Evolutionary conservation across 1,140 invertebrate genomes (phyloP), one percentile per base, ranked within the genome.

Genomic region (Zaprionus davidi): DNA sequence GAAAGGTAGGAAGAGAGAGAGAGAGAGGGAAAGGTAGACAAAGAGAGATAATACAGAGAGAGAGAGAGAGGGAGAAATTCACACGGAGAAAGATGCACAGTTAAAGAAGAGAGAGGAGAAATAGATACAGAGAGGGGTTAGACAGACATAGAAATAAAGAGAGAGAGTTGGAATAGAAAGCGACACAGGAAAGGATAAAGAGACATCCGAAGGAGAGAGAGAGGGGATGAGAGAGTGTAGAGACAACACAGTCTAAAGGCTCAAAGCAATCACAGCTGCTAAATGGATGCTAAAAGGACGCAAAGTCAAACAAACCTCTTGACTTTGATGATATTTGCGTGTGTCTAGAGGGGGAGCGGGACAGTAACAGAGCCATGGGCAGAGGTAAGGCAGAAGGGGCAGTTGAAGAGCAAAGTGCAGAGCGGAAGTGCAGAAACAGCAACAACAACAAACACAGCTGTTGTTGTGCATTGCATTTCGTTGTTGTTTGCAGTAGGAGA

Each of bases 271-370:
- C 72, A 55, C 84, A 88, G 84, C 84, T 85, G 84, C 55, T n/a
- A 71, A 78, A 70, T 58, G 78, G 67, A 69, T 78, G 84, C 51
- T 22, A 68, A 78, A 70, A 62, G 78, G 67, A 71, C 75, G 64
- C 59, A 74, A 71, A 83, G 77, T 81, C 78, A 90, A 90, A 84
- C 85, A 81, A 73, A 69, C 51, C 78, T 79, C 78, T 90, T 81
- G 78, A 88, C 78, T 81, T 67, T 72, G 66, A 57, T 69, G 57
- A 56, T 76, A 81, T 87, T 87, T 88, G 84, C 84, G 51, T 44
- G 41, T 17, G 26, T 17, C 6, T 9, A 9, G n/a, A 0, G 17
- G 28, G 31, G 34, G n/a, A 1, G 34, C 15, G 17, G 36, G 60
- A 28, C 22, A 9, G 3, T 28, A 24, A 7, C n/a, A 58, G 17